These are phyloP conservation scores for Nezara viridula DNA, from an alignment of 2,888 invertebrate genomes.

Conservation along the genomic window DNA sequence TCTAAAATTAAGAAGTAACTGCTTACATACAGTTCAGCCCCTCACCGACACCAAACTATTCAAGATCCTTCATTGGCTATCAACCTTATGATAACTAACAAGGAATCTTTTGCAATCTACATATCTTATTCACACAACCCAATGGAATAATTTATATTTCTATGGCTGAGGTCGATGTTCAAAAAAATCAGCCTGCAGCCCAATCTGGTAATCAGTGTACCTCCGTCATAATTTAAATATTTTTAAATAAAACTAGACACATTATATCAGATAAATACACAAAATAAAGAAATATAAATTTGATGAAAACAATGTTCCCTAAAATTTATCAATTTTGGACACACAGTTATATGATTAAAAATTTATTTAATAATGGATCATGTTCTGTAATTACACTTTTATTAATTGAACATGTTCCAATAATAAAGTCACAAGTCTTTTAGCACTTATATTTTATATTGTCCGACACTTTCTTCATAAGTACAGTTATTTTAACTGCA, in stretches of 20 bases:
- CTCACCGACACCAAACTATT: constrained; percentile 17
- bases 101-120: not conserved
- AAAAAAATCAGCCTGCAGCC: constrained; percentile 12
- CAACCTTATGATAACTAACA: constrained; percentile 31
- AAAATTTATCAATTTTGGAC: not conserved
- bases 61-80: constrained; percentile 9
- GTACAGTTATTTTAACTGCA: not conserved
- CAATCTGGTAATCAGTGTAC: constrained; percentile 40
- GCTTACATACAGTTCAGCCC: constrained; percentile 11
- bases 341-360: not conserved
- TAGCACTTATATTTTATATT: not conserved
- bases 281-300: not conserved
- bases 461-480: not conserved
- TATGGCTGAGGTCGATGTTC: constrained; percentile 6
- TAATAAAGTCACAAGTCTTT: not conserved
- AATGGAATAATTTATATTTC: not conserved
- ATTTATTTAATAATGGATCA: not conserved
- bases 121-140: not conserved
- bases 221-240: constrained; percentile 18
- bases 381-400: not conserved
- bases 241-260: constrained; percentile 31
- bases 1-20: not conserved
- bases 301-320: not conserved
- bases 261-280: constrained; percentile 13
- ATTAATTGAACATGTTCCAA: not conserved